A percentile compares a stretch with the other conserved stretches of the same genome.
phyloP scores from a whole-genome alignment of 2,888 invertebrate species.

The Agrotis ipsilon region DNA sequence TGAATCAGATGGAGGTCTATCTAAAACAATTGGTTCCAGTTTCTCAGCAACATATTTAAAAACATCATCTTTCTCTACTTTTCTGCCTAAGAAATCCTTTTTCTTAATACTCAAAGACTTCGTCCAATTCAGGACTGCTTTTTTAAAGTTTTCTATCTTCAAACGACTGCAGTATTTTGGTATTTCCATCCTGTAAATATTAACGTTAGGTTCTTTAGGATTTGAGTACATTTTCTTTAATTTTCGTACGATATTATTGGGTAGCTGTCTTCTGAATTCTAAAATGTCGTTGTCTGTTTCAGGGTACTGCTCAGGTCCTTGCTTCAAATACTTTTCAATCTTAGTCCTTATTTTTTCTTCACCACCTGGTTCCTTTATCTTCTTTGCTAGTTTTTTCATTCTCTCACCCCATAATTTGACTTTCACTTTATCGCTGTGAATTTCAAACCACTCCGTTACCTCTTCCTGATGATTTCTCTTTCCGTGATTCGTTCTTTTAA shows the following conservation, averaged over 20 bases:
- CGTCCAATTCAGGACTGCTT: slow-evolving; percentile 47
- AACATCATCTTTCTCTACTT: slow-evolving; percentile 45
- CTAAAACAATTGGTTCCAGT: slow-evolving; percentile 53
- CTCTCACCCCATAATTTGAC: slow-evolving; percentile 58
- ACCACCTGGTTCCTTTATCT: slow-evolving; percentile 61
- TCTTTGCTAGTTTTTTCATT: slow-evolving; percentile 60
- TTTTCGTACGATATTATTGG: slow-evolving; percentile 57
- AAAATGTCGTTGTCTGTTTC: slow-evolving; percentile 52
- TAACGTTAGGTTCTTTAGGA: slow-evolving; percentile 7
- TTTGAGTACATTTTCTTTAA: slow-evolving; percentile 44
- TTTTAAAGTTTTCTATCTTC: slow-evolving; percentile 37
- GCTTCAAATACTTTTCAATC: slow-evolving; percentile 63
- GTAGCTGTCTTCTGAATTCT: slow-evolving; percentile 59
- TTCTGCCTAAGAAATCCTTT: slow-evolving; percentile 45
- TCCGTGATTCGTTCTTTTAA: slow-evolving; percentile 17
- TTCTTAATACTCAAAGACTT: slow-evolving; percentile 55
- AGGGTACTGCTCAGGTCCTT: slow-evolving; percentile 47
- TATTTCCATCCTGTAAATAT: slow-evolving; percentile 24
- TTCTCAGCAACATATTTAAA: slow-evolving; percentile 49
- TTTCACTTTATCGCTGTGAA: slow-evolving; percentile 41
- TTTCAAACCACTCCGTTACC: slow-evolving; percentile 53
- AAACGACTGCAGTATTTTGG: slow-evolving; percentile 48
- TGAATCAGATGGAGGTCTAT: slow-evolving; percentile 42
- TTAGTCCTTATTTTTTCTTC: slow-evolving; percentile 65
- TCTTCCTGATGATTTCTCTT: slow-evolving; percentile 37